Conservation (phyloP, 1,140 invertebrate genomes). For the Nylanderia fulva region DNA sequence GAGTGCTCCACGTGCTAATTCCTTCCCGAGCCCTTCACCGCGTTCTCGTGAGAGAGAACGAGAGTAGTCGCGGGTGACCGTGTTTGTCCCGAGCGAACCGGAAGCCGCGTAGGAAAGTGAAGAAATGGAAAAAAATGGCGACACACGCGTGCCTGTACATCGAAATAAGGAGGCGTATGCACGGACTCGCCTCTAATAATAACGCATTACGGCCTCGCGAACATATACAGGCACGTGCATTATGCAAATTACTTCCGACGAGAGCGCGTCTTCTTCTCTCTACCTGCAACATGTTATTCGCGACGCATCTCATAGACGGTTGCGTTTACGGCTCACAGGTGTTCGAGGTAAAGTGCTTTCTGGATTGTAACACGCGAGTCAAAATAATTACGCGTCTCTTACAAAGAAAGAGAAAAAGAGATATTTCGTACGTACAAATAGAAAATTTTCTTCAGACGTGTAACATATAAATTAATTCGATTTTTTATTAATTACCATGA, state of each 20-base stretch:
- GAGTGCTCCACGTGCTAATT: slow-evolving; percentile 68
- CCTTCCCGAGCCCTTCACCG: slow-evolving; percentile 42
- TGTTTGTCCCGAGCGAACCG: slow-evolving; percentile 75
- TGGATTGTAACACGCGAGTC: neutral
- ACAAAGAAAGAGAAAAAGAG: neutral
- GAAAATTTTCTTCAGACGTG: neutral
- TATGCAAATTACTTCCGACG: slow-evolving; percentile 49
- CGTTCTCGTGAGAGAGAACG: slow-evolving; percentile 70
- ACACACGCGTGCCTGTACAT: slow-evolving; percentile 13
- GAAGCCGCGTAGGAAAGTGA: slow-evolving; percentile 79
- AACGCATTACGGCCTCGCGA: slow-evolving; percentile 2
- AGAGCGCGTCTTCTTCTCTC: neutral
- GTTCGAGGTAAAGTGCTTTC: neutral
- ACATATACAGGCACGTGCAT: neutral
- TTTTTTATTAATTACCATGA: too few relatives aligned
- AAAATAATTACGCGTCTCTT: slow-evolving; percentile 15
- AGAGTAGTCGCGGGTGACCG: slow-evolving; percentile 72
- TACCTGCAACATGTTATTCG: neutral
- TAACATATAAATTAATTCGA: neutral
- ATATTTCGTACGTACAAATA: neutral
- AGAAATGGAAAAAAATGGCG: slow-evolving; percentile 68
- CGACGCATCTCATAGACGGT: neutral
- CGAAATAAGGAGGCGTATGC: neutral
- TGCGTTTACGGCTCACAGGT: slow-evolving; percentile 19
- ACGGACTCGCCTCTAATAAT: slow-evolving; percentile 45